Conservation (phyloP, 2,113 vertebrate genomes). For the Sakesphorus luctuosus region DNA sequence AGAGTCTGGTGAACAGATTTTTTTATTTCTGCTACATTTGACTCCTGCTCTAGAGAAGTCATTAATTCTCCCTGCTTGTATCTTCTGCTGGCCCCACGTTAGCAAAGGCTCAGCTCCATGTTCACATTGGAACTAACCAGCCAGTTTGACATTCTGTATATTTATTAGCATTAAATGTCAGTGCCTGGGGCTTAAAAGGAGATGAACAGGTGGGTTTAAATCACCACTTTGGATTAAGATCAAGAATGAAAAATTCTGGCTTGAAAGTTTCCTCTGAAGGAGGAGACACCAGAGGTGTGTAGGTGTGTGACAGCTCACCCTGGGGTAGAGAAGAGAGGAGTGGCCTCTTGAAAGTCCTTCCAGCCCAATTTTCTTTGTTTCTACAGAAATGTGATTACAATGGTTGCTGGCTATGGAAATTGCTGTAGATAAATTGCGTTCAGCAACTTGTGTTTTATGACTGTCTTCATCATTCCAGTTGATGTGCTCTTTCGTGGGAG, state of each 20-base stretch:
- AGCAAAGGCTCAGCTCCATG: neutral
- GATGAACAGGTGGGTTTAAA: neutral
- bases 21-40: neutral
- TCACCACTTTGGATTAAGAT: neutral
- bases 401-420: neutral
- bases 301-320: neutral
- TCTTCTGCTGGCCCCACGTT: fast-evolving
- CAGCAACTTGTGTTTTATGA: neutral
- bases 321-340: neutral
- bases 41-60: neutral
- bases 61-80: neutral
- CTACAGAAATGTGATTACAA: neutral
- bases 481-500: neutral
- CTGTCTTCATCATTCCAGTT: neutral
- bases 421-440: neutral
- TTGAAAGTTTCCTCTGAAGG: neutral
- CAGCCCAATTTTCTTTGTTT: neutral
- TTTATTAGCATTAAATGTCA: neutral
- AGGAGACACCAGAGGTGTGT: neutral
- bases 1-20: neutral
- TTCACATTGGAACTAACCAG: neutral
- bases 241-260: neutral
- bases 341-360: neutral
- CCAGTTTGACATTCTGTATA: neutral
- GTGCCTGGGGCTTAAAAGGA: neutral